Conservation (phyloP, 2,888 invertebrate species). For the Aproaerema taeniolella region DNA sequence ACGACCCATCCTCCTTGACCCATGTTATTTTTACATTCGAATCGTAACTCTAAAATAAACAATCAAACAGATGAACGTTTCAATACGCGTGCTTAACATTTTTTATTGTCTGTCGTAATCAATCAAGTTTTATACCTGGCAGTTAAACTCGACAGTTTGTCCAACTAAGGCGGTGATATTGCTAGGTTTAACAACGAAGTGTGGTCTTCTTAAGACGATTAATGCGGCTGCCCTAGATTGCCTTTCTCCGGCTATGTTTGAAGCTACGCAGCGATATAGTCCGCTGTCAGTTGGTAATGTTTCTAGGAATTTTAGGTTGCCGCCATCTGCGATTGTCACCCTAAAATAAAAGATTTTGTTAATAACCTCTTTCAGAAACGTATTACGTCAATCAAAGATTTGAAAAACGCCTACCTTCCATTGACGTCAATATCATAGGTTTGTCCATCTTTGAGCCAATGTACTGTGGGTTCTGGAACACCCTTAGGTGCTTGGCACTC, state of each 20-base stretch:
- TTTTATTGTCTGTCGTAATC: slow-evolving; percentile 13
- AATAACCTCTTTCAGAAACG: neutral
- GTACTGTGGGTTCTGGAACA: slow-evolving; percentile 94
- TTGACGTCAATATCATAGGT: slow-evolving; percentile 79
- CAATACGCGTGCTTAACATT: slow-evolving; percentile 3
- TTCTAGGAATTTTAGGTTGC: slow-evolving; percentile 93
- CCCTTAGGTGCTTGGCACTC: slow-evolving; percentile 97
- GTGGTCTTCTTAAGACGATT: slow-evolving; percentile 91
- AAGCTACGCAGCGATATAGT: slow-evolving; percentile 93
- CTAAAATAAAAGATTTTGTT: slow-evolving; percentile 50
- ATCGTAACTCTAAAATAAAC: slow-evolving; percentile 62
- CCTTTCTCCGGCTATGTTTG: slow-evolving; percentile 92
- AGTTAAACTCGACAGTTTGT: slow-evolving; percentile 90
- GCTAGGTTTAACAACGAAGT: slow-evolving; percentile 90
- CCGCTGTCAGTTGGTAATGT: slow-evolving; percentile 94
- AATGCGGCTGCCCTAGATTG: slow-evolving; percentile 89
- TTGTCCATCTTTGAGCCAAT: slow-evolving; percentile 91
- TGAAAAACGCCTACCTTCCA: slow-evolving; percentile 71
- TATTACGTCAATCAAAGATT: neutral
- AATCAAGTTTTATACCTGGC: slow-evolving; percentile 69
- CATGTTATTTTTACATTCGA: slow-evolving; percentile 67
- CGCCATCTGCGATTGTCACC: slow-evolving; percentile 90
- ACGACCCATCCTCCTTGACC: slow-evolving; percentile 64
- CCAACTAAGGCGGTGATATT: slow-evolving; percentile 90
- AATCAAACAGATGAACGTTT: slow-evolving; percentile 14